phyloP scores from a whole-genome alignment of 2,797 vertebrate species.

The Hafferia zeledoni region DNA sequence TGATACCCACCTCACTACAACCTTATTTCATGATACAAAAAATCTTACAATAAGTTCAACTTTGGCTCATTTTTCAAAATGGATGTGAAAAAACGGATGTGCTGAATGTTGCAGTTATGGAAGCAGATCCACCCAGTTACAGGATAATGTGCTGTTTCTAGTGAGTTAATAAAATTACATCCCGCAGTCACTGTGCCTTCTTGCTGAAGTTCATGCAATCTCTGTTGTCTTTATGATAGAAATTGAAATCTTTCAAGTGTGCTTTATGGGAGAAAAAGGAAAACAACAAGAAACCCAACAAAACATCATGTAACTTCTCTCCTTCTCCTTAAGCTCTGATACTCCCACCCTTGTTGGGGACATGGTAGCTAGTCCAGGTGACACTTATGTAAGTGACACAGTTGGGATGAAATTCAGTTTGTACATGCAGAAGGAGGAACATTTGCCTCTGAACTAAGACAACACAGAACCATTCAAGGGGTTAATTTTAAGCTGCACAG shows the following conservation, averaged over 20 bases:
- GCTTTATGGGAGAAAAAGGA: background rate
- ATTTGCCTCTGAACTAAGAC: background rate
- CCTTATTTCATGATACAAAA: background rate
- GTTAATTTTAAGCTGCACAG: background rate
- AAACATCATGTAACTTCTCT: background rate
- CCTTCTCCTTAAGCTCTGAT: background rate
- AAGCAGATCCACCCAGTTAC: background rate
- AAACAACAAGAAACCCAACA: background rate
- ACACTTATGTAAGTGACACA: background rate
- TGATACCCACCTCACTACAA: background rate
- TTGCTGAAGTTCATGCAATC: background rate
- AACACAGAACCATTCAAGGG: background rate
- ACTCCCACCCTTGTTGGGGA: background rate
- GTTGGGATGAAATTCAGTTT: background rate
- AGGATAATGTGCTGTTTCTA: background rate
- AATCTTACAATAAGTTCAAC: background rate
- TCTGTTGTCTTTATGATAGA: background rate
- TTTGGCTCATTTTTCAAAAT: background rate
- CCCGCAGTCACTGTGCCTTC: background rate
- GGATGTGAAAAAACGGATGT: background rate
- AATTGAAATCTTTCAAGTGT: background rate
- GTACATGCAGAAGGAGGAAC: background rate
- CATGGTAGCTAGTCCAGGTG: fast-evolving
- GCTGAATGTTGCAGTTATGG: background rate
- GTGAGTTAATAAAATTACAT: background rate